Percentiles rank a stretch among this genome's conserved stretches.
phyloP scores from a whole-genome alignment of 2,797 vertebrate genomes.

The Myripristis jacobus region DNA sequence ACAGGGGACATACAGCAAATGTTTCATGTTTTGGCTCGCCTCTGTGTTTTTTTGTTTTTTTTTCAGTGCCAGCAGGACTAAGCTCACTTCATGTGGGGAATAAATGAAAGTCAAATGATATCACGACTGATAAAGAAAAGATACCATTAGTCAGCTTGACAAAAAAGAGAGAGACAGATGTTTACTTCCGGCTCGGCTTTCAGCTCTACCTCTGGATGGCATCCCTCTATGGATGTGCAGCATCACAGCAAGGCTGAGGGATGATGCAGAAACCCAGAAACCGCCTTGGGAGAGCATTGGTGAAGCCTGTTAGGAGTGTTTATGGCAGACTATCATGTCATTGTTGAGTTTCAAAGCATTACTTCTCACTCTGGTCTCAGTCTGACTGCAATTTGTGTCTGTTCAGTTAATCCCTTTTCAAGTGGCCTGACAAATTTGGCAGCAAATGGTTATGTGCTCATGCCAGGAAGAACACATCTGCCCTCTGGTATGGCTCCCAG shows the following conservation, averaged over 20 bases:
- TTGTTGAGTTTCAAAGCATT: slow-evolving; percentile 40
- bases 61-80: slow-evolving; percentile 59
- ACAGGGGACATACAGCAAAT: slow-evolving; percentile 53
- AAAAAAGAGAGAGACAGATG: slow-evolving; percentile 47
- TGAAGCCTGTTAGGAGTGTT: slow-evolving; percentile 46
- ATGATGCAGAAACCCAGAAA: slow-evolving; percentile 71
- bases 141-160: slow-evolving; percentile 71
- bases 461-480: slow-evolving; percentile 2
- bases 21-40: slow-evolving; percentile 58
- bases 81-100: slow-evolving; percentile 73
- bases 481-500: slow-evolving; percentile 5
- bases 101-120: slow-evolving; percentile 80
- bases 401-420: slow-evolving; percentile 46
- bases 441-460: slow-evolving; percentile 7
- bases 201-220: slow-evolving; percentile 45
- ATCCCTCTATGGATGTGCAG: slow-evolving; percentile 45
- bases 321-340: not conserved
- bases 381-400: slow-evolving; percentile 51
- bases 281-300: slow-evolving; percentile 50
- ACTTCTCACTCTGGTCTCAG: slow-evolving; percentile 40
- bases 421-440: slow-evolving; percentile 37
- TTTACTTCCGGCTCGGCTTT: slow-evolving; percentile 57
- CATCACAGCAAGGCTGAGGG: slow-evolving; percentile 47
- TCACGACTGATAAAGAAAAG: slow-evolving; percentile 61
- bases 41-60: no score